A percentile compares a stretch with the other conserved stretches of the same genome.
phyloP scores from a whole-genome alignment of 2,113 vertebrate species.

The Nothocercus julius region DNA sequence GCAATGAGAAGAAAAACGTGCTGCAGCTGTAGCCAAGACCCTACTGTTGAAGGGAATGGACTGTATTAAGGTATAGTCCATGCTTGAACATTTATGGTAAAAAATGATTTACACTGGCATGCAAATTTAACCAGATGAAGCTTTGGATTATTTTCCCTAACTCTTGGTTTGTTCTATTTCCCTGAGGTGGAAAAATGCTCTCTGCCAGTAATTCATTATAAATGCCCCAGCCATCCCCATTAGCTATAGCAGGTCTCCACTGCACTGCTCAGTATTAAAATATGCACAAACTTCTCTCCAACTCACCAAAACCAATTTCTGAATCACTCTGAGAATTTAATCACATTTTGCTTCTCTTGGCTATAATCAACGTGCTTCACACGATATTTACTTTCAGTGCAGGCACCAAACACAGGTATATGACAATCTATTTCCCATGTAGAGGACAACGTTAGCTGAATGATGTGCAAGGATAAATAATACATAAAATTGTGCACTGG shows the following conservation, averaged over 20 bases:
- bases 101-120: constrained; percentile 31
- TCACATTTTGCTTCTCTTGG: constrained; percentile 37
- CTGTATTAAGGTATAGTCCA: neutral
- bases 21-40: neutral
- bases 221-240: constrained; percentile 59
- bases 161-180: constrained; percentile 26
- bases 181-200: constrained; percentile 47
- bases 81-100: neutral
- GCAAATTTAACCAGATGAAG: constrained; percentile 44
- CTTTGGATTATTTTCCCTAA: constrained; percentile 38
- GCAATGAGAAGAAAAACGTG: fast-evolving
- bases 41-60: neutral
- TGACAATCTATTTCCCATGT: neutral
- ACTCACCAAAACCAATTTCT: constrained; percentile 42
- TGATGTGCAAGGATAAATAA: neutral
- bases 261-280: constrained; percentile 56
- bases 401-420: neutral
- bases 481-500: neutral
- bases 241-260: constrained; percentile 46
- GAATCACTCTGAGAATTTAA: constrained; percentile 41
- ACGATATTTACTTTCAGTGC: constrained; percentile 11
- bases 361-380: neutral
- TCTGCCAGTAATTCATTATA: constrained; percentile 63
- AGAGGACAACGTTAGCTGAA: neutral
- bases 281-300: constrained; percentile 56